phyloP scores from a whole-genome alignment of 64 coral and sea anemone species.

The Dendronephthya gigantea region DNA sequence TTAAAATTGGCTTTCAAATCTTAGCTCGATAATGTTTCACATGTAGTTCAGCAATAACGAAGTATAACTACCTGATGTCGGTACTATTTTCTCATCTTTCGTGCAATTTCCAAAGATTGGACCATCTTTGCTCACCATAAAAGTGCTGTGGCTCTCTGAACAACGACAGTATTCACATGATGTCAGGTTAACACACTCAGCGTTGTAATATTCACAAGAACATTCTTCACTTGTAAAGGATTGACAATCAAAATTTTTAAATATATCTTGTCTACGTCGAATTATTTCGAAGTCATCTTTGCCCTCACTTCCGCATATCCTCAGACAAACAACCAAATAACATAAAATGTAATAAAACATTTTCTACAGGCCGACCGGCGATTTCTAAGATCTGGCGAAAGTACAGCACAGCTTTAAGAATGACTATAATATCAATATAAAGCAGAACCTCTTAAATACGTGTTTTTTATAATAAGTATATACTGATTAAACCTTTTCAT shows the following conservation, averaged over 20 bases:
- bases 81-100: not conserved
- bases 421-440: no score
- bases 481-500: no score
- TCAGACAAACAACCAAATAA: not conserved
- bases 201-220: not conserved
- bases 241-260: not conserved
- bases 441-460: no score
- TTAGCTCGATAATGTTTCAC: no score
- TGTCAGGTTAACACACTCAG: not conserved
- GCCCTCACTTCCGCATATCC: not conserved
- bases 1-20: no score
- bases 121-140: not conserved
- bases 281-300: not conserved
- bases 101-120: not conserved
- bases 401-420: no score
- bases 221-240: not conserved
- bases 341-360: not conserved
- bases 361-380: no score
- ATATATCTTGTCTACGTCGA: not conserved
- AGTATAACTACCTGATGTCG: not conserved
- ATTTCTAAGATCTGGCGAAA: no score
- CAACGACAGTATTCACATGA: not conserved
- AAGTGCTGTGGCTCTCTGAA: not conserved
- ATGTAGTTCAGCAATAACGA: no score
- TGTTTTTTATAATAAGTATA: no score